Evolutionary conservation across 2,113 vertebrate species (phyloP).

Genomic region (Lepidothrix coronata): DNA sequence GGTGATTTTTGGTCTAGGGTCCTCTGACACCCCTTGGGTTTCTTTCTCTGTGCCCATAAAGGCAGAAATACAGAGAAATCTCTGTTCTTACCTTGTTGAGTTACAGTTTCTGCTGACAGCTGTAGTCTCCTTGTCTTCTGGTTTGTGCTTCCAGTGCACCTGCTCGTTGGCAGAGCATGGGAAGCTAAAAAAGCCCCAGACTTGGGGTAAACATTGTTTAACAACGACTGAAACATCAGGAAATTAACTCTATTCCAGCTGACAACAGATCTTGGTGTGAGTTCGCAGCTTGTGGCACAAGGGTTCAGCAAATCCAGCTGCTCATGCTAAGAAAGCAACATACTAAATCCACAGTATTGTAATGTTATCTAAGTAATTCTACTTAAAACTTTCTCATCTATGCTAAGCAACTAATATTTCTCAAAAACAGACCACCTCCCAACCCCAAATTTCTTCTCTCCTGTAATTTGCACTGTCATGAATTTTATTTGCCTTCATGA

Average conservation of each 20-base stretch:
- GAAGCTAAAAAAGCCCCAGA: background rate
- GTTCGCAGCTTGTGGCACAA: no score
- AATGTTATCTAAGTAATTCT: fast-evolving
- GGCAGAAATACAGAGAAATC: no score
- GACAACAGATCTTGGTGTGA: background rate
- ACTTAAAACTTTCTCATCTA: fast-evolving
- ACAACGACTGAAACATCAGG: background rate
- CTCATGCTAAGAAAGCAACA: background rate
- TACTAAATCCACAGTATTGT: background rate
- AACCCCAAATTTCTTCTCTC: background rate
- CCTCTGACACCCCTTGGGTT: background rate
- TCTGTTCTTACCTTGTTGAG: background rate
- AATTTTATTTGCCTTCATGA: background rate
- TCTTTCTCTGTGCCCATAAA: background rate
- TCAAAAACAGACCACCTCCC: background rate
- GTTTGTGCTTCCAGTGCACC: background rate
- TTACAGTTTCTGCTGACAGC: background rate
- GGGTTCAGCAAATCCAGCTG: background rate
- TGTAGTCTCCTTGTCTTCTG: background rate
- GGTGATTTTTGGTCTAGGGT: background rate
- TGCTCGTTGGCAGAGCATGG: background rate
- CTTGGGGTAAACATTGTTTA: background rate
- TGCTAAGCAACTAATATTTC: background rate
- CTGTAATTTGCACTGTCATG: background rate
- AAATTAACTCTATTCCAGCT: background rate